Conservation (phyloP, 2,888 invertebrate genomes). For the Branchipolynoe longqiensis region DNA sequence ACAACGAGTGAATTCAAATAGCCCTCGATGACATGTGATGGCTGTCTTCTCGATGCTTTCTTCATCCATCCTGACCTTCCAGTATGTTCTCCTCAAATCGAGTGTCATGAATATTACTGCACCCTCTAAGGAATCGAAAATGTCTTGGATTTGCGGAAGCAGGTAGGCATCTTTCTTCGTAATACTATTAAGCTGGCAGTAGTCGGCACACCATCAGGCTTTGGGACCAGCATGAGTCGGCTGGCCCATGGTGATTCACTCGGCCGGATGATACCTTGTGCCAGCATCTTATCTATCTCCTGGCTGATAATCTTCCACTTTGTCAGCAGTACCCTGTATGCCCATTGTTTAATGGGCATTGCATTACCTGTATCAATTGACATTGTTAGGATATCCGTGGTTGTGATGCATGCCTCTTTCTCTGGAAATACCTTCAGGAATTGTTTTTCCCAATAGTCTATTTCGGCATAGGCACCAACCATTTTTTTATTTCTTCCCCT, state of each 20-base stretch:
- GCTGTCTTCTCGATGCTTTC: constrained; percentile 62
- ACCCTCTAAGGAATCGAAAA: constrained; percentile 63
- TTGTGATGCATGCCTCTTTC: neutral
- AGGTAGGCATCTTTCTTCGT: constrained; percentile 59
- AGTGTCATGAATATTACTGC: constrained; percentile 53
- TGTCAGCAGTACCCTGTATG: neutral
- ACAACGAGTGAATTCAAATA: constrained; percentile 61
- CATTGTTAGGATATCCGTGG: neutral
- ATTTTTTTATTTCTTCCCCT: neutral
- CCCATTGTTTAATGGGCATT: neutral
- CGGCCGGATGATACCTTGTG: neutral
- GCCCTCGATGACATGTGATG: constrained; percentile 55
- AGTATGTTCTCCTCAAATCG: constrained; percentile 61
- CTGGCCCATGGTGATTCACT: neutral
- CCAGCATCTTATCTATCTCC: constrained; percentile 14
- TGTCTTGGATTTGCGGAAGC: constrained; percentile 62
- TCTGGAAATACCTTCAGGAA: neutral
- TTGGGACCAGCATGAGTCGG: neutral
- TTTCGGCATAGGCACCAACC: neutral
- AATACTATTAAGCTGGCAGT: constrained; percentile 54
- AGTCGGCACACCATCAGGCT: constrained; percentile 61
- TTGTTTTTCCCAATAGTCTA: neutral
- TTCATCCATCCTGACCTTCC: constrained; percentile 56
- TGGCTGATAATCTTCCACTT: neutral
- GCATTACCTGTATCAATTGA: constrained; percentile 15